A percentile compares a stretch with the other conserved stretches of the same genome.
Conservation (phyloP, 37 sponge, comb jelly and placozoan genomes). For the Ephydatia muelleri region DNA sequence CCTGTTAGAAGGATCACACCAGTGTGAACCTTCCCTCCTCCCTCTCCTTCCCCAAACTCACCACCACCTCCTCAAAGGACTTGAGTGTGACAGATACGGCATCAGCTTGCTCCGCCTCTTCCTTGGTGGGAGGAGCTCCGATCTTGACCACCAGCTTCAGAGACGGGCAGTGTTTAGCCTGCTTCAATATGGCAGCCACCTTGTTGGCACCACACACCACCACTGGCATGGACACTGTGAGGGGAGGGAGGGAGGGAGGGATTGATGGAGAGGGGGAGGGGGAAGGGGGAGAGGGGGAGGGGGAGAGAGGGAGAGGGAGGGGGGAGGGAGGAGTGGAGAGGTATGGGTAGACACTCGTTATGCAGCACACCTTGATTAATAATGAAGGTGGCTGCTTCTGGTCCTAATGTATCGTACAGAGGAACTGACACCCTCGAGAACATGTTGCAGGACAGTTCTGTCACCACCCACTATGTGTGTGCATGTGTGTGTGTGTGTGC, state of each 20-base stretch:
- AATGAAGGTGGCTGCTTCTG: constrained; percentile 88
- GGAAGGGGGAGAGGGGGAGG: neutral
- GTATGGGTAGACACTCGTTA: no score
- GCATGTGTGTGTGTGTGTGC: neutral
- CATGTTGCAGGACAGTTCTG: constrained; percentile 78
- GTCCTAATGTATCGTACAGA: constrained; percentile 97
- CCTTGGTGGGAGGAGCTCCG: constrained; percentile 29
- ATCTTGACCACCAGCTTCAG: constrained; percentile 71
- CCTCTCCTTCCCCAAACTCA: constrained; percentile 1
- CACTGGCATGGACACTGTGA: constrained; percentile 46
- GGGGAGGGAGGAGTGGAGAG: neutral
- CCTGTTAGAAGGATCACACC: constrained; percentile 23
- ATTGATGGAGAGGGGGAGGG: neutral
- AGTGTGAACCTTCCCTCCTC: neutral
- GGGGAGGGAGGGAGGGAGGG: neutral
- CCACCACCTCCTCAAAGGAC: constrained; percentile 62
- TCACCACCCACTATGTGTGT: constrained; percentile 76
- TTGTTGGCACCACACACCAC: constrained; percentile 68
- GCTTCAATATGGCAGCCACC: constrained; percentile 37
- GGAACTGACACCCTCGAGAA: constrained; percentile 89
- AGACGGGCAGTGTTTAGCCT: constrained; percentile 25
- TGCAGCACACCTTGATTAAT: constrained; percentile 74
- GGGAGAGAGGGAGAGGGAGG: neutral
- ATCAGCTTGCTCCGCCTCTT: constrained; percentile 36
- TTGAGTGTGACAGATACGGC: constrained; percentile 48